Base-by-base conservation (phyloP, 2,888 invertebrate genomes). In the Scaptomyza flava region DNA sequence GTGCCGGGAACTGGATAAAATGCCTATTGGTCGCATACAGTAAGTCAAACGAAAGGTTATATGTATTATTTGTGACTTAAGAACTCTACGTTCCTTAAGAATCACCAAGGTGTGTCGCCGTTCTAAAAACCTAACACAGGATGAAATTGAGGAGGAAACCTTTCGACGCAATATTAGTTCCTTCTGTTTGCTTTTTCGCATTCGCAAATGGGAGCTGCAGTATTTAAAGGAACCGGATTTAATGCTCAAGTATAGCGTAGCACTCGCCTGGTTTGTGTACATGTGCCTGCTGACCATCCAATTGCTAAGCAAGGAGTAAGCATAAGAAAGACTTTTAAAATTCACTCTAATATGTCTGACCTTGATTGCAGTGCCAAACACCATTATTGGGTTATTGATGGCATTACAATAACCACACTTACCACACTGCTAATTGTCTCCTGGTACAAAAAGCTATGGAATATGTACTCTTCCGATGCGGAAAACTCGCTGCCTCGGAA, bases 1-100 rank as follows among this genome's bases (percentile, higher is more conserved):
- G 96, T 94, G 95, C 54, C 94, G 95, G 36, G 96, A 96, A 75
- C 95, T 97, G 72, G 95, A 96, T 77, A 94, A 95, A 77, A 96
- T 97, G 95, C 95, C 96, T n/a, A 94, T 96, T 70, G 96, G 96
- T 65, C 96, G 96, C 90, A 94, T 94, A 92, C 94, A 95, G 95
- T 95, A 91, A 93, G 93, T 12, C 9, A 17, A 34, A 2, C 7
- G 1, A 11, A 14, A 1, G 3, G n/a, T 14, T 38, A 8, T 41
- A 7, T 8, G 7, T 23, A 23, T 43, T 0, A 3, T 6, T 12
- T 38, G 7, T 3, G n/a, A 48, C 9, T 6, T 4, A 34, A 3
- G 34, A 12, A 17, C 6, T 31, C 4, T 0, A 6, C 7, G 46
- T 51, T 53, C 9, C 1, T 11, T 46, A 7, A 92, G 91, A 41